A percentile compares a stretch with the other conserved stretches of the same genome.
phyloP scores from a whole-genome alignment of 35 echinoderm and acorn worm species.

The Heliocidaris tuberculata region DNA sequence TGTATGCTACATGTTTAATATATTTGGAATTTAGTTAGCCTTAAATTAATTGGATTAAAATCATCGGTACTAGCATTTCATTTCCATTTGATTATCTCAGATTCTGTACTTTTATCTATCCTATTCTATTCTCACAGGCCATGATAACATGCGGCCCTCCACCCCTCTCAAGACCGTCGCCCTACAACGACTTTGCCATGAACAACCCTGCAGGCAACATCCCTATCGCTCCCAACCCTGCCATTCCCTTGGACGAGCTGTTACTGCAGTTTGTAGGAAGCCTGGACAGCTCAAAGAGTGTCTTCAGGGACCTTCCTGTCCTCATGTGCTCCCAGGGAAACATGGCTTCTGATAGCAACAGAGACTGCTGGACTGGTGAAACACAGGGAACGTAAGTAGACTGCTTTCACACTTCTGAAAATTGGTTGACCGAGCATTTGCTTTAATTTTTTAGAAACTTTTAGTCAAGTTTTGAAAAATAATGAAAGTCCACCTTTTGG shows the following conservation, averaged over 20 bases:
- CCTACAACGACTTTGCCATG: slow-evolving; percentile 72
- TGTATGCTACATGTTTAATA: no score
- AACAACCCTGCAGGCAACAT: slow-evolving; percentile 68
- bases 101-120: neutral
- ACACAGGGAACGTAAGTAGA: slow-evolving; percentile 62
- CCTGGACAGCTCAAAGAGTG: slow-evolving; percentile 71
- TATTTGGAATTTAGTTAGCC: no score
- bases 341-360: slow-evolving; percentile 45
- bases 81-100: no score
- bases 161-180: slow-evolving; percentile 51
- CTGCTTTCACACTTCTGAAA: neutral
- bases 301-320: slow-evolving; percentile 66
- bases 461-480: neutral
- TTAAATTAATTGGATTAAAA: no score
- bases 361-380: slow-evolving; percentile 78
- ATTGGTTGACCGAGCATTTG: neutral
- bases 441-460: neutral
- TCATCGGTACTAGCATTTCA: no score
- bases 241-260: slow-evolving; percentile 76
- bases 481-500: no score
- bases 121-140: slow-evolving; percentile 40
- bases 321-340: slow-evolving; percentile 58
- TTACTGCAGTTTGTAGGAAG: slow-evolving; percentile 79
- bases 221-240: slow-evolving; percentile 79
- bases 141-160: slow-evolving; percentile 64